Percentiles rank a stretch among this genome's conserved stretches.
Conservation (phyloP, 2,888 invertebrate genomes). For the Torymus texanus region DNA sequence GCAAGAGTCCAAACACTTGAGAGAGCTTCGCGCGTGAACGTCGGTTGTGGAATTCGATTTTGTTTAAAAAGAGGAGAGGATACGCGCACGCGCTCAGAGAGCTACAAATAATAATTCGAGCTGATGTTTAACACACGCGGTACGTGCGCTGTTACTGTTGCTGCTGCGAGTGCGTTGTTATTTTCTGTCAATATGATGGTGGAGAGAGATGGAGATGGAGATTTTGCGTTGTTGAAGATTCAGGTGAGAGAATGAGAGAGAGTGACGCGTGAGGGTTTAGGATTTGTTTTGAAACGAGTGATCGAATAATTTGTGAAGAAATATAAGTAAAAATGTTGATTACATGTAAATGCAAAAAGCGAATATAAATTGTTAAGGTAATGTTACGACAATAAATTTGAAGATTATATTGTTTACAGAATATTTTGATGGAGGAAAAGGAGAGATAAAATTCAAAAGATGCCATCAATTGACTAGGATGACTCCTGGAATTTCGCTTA, state of each 20-base stretch:
- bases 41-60: constrained; percentile 67
- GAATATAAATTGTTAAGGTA: no score
- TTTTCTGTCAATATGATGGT: no score
- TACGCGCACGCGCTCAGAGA: constrained; percentile 52
- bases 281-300: no score
- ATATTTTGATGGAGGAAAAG: not conserved
- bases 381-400: no score
- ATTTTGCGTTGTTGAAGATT: no score
- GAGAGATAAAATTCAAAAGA: not conserved
- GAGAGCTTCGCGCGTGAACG: constrained; percentile 39
- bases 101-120: constrained; percentile 68
- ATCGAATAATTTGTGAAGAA: no score
- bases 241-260: no score
- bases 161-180: constrained; percentile 58
- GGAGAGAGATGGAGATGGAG: no score
- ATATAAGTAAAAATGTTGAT: no score
- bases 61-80: constrained; percentile 67
- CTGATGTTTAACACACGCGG: constrained; percentile 60
- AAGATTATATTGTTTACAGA: no score
- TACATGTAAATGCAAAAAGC: no score
- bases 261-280: no score
- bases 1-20: constrained; percentile 59
- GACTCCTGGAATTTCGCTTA: constrained; percentile 35
- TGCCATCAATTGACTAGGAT: constrained; percentile 32
- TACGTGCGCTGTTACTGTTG: constrained; percentile 63